Evolutionary conservation across 2,888 invertebrate genomes (phyloP), one percentile per base, ranked within the genome.

Genomic region (Cybosia mesomella): DNA sequence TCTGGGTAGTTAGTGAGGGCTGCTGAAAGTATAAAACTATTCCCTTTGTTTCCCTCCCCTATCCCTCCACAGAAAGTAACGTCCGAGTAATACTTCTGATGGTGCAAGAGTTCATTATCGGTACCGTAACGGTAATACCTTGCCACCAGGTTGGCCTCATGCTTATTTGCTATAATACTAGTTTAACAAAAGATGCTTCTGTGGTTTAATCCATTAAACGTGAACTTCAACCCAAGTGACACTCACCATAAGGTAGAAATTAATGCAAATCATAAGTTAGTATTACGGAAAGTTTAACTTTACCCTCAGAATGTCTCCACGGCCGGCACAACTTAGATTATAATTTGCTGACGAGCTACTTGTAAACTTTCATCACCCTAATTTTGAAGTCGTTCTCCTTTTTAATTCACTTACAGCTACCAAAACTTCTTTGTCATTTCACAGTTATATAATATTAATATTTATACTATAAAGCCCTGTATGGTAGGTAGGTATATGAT

Each of bases 271-370:
- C 87, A 89, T 89, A 91, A 92, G 89, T 91, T 92, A 89, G 88
- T 90, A 89, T 89, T 87, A 77, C 72, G 72, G 74, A 81, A 89
- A 91, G 87, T 90, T 91, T 77, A 84, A 83, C 84, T 85, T 85
- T 83, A 84, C 81, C 85, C 80, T 77, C 69, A 79, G 78, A 89
- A 84, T 81, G 83, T 89, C 87, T 86, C 87, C 81, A 79, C 83
- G 85, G 85, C 85, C 83, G 81, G 86, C 84, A 85, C 83, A 85
- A 88, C 87, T 87, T 89, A 83, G 84, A 85, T 86, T 87, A 87
- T 92, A 92, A 92, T 92, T 92, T 91, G 89, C 89, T 91, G 91
- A 91, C 88, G 89, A 89, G 89, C 86, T 84, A 90, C 90, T 91
- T 88, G 84, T 83, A 79, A 91, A 90, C 86, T 91, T 83, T 73